Conservation (phyloP, 1,140 invertebrate species). For the Lanistes nyassanus region DNA sequence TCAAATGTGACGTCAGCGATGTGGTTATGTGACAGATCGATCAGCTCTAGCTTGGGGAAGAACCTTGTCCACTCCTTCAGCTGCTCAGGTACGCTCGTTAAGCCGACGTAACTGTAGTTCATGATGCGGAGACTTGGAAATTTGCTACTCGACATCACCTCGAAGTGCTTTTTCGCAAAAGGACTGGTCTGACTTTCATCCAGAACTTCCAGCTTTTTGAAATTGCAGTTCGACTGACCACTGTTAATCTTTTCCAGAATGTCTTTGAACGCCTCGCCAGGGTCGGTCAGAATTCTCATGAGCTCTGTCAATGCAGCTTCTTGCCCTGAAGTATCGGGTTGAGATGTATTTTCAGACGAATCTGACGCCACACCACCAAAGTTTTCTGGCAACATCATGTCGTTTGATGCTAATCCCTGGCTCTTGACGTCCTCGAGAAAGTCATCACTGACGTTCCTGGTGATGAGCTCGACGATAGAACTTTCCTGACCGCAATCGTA, state of each 20-base stretch:
- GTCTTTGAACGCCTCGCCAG: too few species aligned
- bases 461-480: conserved; percentile 18
- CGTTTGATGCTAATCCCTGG: neutral
- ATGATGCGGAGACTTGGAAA: conserved; percentile 24
- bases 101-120: conserved; percentile 22
- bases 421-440: too few species aligned
- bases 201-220: neutral
- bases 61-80: conserved; percentile 13
- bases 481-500: conserved; percentile 41
- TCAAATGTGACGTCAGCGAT: conserved; percentile 13
- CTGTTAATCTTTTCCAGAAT: neutral
- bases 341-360: neutral
- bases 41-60: conserved; percentile 14
- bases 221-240: neutral
- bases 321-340: too few species aligned
- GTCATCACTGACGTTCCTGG: conserved; percentile 16
- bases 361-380: too few species aligned
- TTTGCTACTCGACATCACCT: conserved; percentile 2
- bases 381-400: neutral
- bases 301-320: neutral
- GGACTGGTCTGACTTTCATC: conserved; percentile 26
- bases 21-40: conserved; percentile 30
- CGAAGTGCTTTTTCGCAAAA: conserved; percentile 19
- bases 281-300: too few species aligned
- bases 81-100: conserved; percentile 9